Percentiles rank a stretch among this genome's conserved stretches.
Conservation (phyloP, 2,113 vertebrate genomes). For the Otolemur garnettii region DNA sequence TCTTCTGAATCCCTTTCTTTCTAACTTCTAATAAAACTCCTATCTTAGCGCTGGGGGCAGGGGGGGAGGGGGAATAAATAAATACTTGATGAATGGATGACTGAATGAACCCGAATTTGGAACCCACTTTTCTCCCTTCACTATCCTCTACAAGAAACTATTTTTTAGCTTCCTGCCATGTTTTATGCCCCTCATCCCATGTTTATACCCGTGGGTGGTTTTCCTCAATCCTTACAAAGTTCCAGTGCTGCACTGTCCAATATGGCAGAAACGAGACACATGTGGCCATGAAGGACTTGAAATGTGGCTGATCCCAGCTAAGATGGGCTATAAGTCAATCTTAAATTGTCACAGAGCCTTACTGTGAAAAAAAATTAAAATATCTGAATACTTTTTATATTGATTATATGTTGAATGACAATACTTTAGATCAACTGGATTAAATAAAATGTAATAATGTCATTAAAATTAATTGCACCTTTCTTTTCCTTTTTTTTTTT, state of each 20-base stretch:
- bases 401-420: background rate
- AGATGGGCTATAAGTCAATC: background rate
- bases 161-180: background rate
- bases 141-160: background rate
- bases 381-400: background rate
- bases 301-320: background rate
- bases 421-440: background rate
- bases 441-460: background rate
- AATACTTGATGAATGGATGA: background rate
- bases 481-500: background rate
- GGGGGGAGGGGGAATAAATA: too few species aligned
- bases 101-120: background rate
- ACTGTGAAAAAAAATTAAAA: background rate
- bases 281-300: background rate
- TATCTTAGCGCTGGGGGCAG: too few species aligned
- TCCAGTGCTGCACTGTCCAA: background rate
- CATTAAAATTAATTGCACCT: background rate
- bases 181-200: background rate
- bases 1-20: too few species aligned
- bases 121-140: background rate
- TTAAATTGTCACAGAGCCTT: slow-evolving; percentile 18
- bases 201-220: background rate
- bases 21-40: too few species aligned
- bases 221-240: background rate
- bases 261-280: background rate